Evolutionary conservation across 2,113 vertebrate species (phyloP).

Genomic region (Centropristis striata): DNA sequence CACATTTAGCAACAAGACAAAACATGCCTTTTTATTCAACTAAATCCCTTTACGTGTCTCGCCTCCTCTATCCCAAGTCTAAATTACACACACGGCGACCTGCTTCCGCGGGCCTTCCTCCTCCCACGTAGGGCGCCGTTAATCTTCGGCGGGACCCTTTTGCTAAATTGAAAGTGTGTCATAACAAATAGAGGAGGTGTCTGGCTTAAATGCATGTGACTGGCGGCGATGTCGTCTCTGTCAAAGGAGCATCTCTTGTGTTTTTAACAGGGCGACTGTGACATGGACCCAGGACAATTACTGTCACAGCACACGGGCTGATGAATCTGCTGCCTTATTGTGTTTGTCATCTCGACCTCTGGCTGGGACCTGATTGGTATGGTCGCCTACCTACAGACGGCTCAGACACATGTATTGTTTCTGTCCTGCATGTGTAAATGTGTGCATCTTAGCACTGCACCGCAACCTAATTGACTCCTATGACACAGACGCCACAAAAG

Average conservation of each 20-base stretch:
- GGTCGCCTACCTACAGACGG: conserved; percentile 24
- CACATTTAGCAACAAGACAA: conserved; percentile 60
- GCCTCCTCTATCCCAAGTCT: conserved; percentile 15
- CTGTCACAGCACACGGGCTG: conserved; percentile 72
- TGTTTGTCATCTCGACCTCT: conserved; percentile 78
- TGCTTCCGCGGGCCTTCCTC: conserved; percentile 27
- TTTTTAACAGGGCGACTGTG: conserved; percentile 66
- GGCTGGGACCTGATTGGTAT: conserved; percentile 59
- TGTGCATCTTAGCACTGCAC: not conserved
- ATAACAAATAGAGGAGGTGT: conserved; percentile 76
- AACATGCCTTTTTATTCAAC: conserved; percentile 67
- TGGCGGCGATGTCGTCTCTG: conserved; percentile 63
- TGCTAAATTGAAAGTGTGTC: conserved; percentile 81
- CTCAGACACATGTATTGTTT: conserved; percentile 31
- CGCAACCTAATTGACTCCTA: not conserved
- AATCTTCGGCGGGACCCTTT: conserved; percentile 54
- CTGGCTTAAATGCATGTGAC: conserved; percentile 75
- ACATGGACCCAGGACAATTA: conserved; percentile 73
- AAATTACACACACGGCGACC: conserved; percentile 53
- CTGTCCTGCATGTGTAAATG: conserved; percentile 35
- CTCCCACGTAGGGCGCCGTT: conserved; percentile 40
- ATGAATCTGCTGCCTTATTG: conserved; percentile 78
- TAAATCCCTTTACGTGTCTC: conserved; percentile 38
- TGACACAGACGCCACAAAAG: too few species aligned
- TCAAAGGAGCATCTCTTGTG: conserved; percentile 65